Evolutionary conservation across 1,140 invertebrate genomes (phyloP).

Genomic region (Pollicipes pollicipes): DNA sequence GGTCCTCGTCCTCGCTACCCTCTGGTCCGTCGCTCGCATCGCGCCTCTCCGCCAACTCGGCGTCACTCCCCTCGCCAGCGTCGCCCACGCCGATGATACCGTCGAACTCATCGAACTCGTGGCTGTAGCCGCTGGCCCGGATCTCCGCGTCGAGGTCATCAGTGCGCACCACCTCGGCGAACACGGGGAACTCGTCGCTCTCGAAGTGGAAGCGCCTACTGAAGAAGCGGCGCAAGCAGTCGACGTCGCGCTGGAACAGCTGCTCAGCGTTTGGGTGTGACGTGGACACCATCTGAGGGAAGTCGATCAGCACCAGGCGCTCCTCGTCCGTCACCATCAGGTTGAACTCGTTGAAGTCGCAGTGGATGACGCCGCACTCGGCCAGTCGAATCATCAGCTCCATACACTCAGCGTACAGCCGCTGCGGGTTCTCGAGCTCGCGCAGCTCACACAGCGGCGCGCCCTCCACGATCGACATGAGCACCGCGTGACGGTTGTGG

Average conservation of each 20-base stretch:
- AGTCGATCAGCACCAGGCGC: slow-evolving; percentile 84
- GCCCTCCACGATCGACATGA: slow-evolving; percentile 77
- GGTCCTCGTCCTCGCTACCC: slow-evolving; percentile 19
- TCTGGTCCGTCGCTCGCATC: slow-evolving; percentile 11
- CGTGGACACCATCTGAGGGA: slow-evolving; percentile 97
- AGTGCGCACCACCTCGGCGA: slow-evolving; percentile 57
- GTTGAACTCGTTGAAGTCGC: slow-evolving; percentile 99
- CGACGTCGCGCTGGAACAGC: slow-evolving; percentile 89
- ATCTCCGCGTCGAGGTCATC: slow-evolving; percentile 74
- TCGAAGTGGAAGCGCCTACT: slow-evolving; percentile 78
- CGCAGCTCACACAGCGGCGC: slow-evolving; percentile 31
- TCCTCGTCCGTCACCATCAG: slow-evolving; percentile 65
- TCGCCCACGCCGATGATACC: slow-evolving; percentile 28
- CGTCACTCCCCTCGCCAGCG: slow-evolving; percentile 20
- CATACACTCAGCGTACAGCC: slow-evolving; percentile 88
- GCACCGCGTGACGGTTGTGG: slow-evolving; percentile 85
- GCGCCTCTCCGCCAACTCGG: slow-evolving; percentile 6
- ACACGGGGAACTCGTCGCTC: slow-evolving; percentile 67
- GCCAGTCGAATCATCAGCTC: slow-evolving; percentile 75
- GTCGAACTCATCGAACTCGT: slow-evolving; percentile 46
- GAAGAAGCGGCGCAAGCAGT: slow-evolving; percentile 83
- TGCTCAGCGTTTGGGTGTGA: slow-evolving; percentile 79
- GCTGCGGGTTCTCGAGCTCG: slow-evolving; percentile 11
- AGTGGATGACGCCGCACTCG: slow-evolving; percentile 90
- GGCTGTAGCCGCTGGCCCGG: slow-evolving; percentile 74